Evolutionary conservation across 64 coral and sea anemone genomes (phyloP).

Genomic region (Montipora sp.): DNA sequence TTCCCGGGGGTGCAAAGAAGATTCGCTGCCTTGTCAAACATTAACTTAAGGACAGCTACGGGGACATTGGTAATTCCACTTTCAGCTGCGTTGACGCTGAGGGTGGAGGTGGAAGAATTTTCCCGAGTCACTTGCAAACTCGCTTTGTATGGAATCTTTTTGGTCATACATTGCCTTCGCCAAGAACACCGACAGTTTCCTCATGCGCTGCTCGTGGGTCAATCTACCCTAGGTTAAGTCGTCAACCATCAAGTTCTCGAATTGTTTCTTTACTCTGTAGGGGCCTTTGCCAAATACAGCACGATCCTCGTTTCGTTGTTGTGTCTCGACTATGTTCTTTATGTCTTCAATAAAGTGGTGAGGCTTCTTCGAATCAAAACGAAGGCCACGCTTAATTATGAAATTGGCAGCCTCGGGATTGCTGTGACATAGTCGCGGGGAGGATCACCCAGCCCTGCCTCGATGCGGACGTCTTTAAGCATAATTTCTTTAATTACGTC

Average conservation of each 20-base stretch:
- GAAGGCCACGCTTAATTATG: conserved; percentile 34
- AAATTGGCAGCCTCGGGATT: no score
- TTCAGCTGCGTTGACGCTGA: conserved; percentile 25
- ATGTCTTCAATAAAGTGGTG: conserved; percentile 40
- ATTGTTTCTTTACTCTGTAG: conserved; percentile 18
- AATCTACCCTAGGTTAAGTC: conserved; percentile 21
- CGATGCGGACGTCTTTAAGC: conserved; percentile 13
- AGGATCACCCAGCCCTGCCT: conserved; percentile 27
- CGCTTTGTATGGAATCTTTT: background rate
- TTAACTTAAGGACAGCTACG: conserved; percentile 20
- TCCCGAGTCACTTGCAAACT: background rate
- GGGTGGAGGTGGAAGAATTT: background rate
- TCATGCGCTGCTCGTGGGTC: background rate
- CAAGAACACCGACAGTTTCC: conserved; percentile 1
- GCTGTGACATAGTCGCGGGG: background rate
- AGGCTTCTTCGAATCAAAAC: conserved; percentile 22
- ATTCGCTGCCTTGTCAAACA: conserved; percentile 53
- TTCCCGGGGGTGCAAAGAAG: background rate
- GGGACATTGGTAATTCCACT: conserved; percentile 32
- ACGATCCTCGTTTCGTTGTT: conserved; percentile 47
- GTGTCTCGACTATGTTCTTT: conserved; percentile 25
- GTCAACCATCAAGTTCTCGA: conserved; percentile 15
- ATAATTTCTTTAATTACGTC: conserved; percentile 24
- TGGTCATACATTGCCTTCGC: background rate
- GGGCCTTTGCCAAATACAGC: conserved; percentile 50